A percentile compares a stretch with the other conserved stretches of the same genome.
Conservation (phyloP, 1,140 invertebrate species). For the Octopus sinensis region DNA sequence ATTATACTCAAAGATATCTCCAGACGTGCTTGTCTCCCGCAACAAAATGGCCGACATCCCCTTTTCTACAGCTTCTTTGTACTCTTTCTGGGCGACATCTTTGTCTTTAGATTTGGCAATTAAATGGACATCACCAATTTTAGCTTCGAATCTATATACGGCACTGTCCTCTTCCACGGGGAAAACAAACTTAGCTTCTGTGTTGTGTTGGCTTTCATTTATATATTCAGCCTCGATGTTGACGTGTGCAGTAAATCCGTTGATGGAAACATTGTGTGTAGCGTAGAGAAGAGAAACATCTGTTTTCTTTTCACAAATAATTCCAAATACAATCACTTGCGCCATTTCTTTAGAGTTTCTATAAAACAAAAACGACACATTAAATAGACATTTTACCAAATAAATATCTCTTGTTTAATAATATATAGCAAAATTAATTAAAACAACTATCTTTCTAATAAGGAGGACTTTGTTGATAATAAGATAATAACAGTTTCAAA, state of each 20-base stretch:
- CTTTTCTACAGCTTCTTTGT: conserved; percentile 63
- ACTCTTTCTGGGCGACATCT: conserved; percentile 65
- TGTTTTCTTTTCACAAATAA: not conserved
- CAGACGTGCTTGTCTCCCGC: conserved; percentile 26
- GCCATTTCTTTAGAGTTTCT: not conserved
- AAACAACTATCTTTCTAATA: no score
- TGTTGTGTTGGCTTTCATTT: conserved; percentile 23
- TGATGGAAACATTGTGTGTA: conserved; percentile 18
- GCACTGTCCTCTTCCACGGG: conserved; percentile 37
- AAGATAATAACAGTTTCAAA: no score
- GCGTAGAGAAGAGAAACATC: not conserved
- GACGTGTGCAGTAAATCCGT: conserved; percentile 31
- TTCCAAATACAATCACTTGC: not conserved
- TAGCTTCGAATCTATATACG: conserved; percentile 38
- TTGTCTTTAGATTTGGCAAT: conserved; percentile 59
- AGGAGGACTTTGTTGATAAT: no score
- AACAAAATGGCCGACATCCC: conserved; percentile 62
- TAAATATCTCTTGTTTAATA: no score
- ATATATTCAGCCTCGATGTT: conserved; percentile 26
- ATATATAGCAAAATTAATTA: no score
- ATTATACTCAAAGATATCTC: conserved; percentile 34
- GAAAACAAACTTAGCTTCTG: conserved; percentile 38
- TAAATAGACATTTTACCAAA: no score
- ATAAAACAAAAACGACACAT: no score
- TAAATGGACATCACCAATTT: conserved; percentile 32